Evolutionary conservation across 2,888 invertebrate species (phyloP), one percentile per base, ranked within the genome.

Genomic region (Diabrotica balteata): DNA sequence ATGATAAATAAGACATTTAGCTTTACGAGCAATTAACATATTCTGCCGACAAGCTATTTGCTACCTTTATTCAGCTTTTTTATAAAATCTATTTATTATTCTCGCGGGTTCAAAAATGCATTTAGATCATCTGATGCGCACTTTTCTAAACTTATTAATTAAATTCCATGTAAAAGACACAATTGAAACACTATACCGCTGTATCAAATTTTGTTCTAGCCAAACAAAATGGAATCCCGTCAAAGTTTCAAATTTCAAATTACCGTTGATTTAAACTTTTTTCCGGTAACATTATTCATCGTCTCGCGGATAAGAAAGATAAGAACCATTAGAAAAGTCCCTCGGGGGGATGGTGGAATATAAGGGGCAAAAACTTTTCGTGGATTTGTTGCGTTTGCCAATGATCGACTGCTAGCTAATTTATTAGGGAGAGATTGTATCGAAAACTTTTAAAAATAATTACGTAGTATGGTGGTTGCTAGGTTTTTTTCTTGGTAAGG

Each of bases 331-430:
- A 49, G 45, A 58, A 63, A 58, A 51, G 11, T 45, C 58, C 63
- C 63, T 11, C 4, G 51, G 45, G 63, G 58, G 22, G 51, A 32
- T 45, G 58, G 50, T 49, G 44, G 51, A 32, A 32, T 32, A 32
- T 32, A 32, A 32, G 11, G 17, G 43, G 54, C 32, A 32, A 43
- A 22, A 51, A 11, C 55, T 63, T 63, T 54, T 43, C 46, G 63
- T 47, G 55, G 63, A 63, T 63, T 63, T 63, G 62, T 63, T 63
- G 46, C 62, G 49, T 52, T 49, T 63, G 1, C 49, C 55, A 44
- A 55, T 50, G 55, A 63, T 63, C 49, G 49, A 63, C 47, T 63
- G 49, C 49, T 57, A 11, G 8, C 54, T 63, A 63, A 63, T 63
- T 63, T 57, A 63, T 63, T 32, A 54, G 53, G 51, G n/a, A 43